phyloP scores from a whole-genome alignment of 1,140 invertebrate species.

The Thalassaphorura encarpata region DNA sequence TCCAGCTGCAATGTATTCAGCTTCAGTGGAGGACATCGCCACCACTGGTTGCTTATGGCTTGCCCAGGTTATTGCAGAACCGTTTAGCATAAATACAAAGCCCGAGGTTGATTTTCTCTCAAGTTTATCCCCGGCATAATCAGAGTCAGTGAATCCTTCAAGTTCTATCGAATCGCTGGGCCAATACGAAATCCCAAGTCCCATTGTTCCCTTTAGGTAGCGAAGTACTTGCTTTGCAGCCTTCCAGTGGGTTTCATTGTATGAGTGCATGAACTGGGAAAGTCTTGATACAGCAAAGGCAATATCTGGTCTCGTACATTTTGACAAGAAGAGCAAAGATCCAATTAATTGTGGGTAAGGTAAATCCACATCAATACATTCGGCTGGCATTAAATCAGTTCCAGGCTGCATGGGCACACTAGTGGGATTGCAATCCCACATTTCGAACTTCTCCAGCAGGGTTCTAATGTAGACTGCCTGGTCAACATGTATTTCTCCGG shows the following conservation, averaged over 20 bases:
- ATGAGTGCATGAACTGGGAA: constrained; percentile 36
- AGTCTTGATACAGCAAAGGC: background rate
- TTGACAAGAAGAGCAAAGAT: background rate
- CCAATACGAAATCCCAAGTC: constrained; percentile 20
- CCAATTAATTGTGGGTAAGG: background rate
- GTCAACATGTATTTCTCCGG: background rate
- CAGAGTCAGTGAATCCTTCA: background rate
- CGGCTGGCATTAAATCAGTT: background rate
- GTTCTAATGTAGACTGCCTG: background rate
- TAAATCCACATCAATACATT: background rate
- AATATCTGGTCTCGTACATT: background rate
- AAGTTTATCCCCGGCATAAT: background rate
- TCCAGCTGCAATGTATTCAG: constrained; percentile 14
- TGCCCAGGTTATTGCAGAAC: background rate
- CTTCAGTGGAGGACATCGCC: constrained; percentile 18
- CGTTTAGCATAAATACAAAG: background rate
- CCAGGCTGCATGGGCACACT: background rate
- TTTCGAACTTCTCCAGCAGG: background rate
- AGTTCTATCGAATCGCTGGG: background rate
- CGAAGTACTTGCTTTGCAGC: constrained; percentile 39
- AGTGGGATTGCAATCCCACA: background rate
- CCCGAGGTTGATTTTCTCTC: background rate
- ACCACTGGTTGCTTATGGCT: background rate
- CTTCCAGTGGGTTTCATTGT: constrained; percentile 36
- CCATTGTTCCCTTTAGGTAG: constrained; percentile 39